Evolutionary conservation across 2,888 invertebrate genomes (phyloP).

Genomic region (Clepsis dumicolana): DNA sequence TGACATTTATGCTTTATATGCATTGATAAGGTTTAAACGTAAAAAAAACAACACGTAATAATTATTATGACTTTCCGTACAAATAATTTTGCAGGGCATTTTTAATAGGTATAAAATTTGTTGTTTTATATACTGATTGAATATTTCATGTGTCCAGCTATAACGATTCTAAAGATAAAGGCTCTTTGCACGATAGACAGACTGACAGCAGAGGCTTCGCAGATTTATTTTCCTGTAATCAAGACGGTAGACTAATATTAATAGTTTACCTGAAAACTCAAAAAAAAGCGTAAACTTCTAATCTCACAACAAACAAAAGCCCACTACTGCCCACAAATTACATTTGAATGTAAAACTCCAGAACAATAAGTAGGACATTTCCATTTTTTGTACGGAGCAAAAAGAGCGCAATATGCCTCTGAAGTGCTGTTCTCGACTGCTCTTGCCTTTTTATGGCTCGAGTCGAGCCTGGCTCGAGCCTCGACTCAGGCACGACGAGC

Average conservation of each 20-base stretch:
- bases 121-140: no score
- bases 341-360: conserved; percentile 57
- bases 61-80: no score
- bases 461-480: conserved; percentile 50
- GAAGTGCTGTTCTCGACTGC: conserved; percentile 59
- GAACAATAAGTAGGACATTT: conserved; percentile 57
- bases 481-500: conserved; percentile 53
- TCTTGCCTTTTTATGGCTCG: conserved; percentile 63
- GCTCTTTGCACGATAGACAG: no score
- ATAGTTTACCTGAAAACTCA: conserved; percentile 3
- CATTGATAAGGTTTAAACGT: no score
- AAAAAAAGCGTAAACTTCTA: conserved; percentile 1
- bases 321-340: conserved; percentile 50
- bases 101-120: no score
- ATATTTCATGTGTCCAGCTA: no score
- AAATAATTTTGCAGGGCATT: no score
- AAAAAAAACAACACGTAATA: no score
- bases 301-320: conserved; percentile 28
- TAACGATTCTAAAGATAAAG: no score
- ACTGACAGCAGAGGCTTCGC: no score
- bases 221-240: not conserved
- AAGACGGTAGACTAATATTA: not conserved
- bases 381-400: conserved; percentile 57
- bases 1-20: no score
- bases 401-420: conserved; percentile 70